phyloP scores from a whole-genome alignment of 2,113 vertebrate species.

The Eulemur macaco region DNA sequence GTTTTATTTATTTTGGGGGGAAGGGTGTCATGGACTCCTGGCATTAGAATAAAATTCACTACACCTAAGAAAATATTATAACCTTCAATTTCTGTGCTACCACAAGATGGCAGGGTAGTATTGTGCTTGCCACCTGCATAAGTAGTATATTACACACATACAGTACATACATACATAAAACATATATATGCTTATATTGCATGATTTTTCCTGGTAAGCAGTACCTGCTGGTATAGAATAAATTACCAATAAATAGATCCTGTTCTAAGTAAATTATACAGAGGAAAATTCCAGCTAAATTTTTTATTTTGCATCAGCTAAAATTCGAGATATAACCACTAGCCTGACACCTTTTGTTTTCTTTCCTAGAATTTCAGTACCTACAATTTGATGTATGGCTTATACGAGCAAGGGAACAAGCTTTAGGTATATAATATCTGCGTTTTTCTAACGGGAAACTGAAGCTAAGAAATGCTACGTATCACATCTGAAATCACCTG shows the following conservation, averaged over 20 bases:
- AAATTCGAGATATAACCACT: neutral
- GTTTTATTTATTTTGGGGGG: neutral
- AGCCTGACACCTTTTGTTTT: neutral
- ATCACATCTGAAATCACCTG: neutral
- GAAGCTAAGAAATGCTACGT: neutral
- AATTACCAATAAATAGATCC: neutral
- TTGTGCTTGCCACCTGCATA: neutral
- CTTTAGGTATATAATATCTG: fast-evolving
- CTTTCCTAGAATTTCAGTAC: neutral
- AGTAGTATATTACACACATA: too few species aligned
- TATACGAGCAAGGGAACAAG: neutral
- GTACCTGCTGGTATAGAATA: neutral
- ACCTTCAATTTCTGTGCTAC: neutral
- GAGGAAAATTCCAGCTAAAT: neutral
- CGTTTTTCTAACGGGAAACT: neutral
- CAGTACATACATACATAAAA: neutral
- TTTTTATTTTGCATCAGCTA: neutral
- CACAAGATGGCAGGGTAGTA: slow-evolving; percentile 79
- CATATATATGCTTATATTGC: neutral
- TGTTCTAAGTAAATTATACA: neutral
- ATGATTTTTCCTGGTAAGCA: neutral
- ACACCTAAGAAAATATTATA: neutral
- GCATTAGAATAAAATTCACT: neutral
- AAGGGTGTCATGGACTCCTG: fast-evolving
- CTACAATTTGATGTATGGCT: neutral